phyloP scores from a whole-genome alignment of 2,113 vertebrate genomes.

The Tychaedon coryphoeus region DNA sequence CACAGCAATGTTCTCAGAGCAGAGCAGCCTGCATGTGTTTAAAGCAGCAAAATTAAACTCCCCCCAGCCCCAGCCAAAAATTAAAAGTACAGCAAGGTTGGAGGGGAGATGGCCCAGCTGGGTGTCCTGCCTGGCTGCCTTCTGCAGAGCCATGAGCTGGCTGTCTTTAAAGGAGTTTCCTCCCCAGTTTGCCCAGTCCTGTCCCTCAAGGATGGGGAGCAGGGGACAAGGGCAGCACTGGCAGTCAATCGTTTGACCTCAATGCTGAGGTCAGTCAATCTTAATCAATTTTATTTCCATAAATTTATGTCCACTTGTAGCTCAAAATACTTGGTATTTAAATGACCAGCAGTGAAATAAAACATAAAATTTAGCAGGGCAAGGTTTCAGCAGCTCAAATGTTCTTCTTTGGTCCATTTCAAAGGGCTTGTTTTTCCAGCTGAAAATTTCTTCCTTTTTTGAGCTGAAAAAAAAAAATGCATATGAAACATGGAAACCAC shows the following conservation, averaged over 20 bases:
- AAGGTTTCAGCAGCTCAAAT: not conserved
- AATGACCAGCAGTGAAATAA: not conserved
- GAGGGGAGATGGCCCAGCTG: not conserved
- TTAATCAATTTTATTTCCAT: not conserved
- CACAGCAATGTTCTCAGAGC: not conserved
- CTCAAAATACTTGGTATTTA: not conserved
- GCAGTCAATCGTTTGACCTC: not conserved
- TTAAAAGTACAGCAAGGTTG: not conserved
- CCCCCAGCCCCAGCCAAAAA: not conserved
- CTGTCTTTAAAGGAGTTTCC: not conserved
- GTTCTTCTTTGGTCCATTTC: not conserved
- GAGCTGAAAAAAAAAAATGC: not conserved
- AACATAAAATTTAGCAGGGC: not conserved
- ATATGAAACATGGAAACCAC: not conserved
- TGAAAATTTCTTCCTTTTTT: not conserved
- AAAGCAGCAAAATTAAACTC: not conserved
- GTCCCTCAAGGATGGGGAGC: too few species aligned
- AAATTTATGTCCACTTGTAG: not conserved
- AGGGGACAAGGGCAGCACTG: not conserved
- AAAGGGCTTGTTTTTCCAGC: not conserved
- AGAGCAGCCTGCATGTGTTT: not conserved
- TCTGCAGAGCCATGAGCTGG: rapidly evolving
- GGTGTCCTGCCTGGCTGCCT: not conserved
- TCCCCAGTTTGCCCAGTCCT: rapidly evolving
- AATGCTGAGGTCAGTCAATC: not conserved